Conservation (phyloP, 2,113 vertebrate species). For the Prochilodus magdalenae region DNA sequence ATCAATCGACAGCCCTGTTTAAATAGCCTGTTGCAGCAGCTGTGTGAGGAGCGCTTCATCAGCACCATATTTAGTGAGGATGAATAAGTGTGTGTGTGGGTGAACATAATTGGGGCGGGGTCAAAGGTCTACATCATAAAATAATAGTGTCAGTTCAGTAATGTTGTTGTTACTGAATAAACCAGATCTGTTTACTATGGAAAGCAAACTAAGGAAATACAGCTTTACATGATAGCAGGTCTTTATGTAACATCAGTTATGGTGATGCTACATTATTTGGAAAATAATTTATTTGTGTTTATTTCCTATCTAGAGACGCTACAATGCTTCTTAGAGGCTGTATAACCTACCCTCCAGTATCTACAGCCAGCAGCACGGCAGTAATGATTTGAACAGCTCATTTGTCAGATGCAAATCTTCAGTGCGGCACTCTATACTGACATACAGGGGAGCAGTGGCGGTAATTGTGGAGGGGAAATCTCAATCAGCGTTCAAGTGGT, state of each 20-base stretch:
- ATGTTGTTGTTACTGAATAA: background rate
- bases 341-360: background rate
- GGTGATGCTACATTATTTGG: background rate
- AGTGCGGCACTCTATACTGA: background rate
- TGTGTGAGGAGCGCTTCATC: background rate
- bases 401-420: slow-evolving; percentile 2
- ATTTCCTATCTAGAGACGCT: background rate
- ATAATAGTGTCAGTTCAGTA: background rate
- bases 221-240: background rate
- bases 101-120: background rate
- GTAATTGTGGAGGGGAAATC: background rate
- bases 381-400: background rate
- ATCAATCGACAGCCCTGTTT: background rate
- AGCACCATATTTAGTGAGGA: background rate
- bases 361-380: background rate
- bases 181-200: too few relatives aligned
- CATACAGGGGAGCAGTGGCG: background rate
- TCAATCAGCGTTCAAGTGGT: slow-evolving; percentile 3
- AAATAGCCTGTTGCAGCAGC: background rate
- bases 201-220: too few relatives aligned
- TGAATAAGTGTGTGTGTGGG: background rate
- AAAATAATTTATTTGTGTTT: background rate
- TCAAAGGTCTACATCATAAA: background rate
- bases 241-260: background rate
- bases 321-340: background rate